phyloP scores from a whole-genome alignment of 2,888 invertebrate species.

The Hypomecis punctinalis region DNA sequence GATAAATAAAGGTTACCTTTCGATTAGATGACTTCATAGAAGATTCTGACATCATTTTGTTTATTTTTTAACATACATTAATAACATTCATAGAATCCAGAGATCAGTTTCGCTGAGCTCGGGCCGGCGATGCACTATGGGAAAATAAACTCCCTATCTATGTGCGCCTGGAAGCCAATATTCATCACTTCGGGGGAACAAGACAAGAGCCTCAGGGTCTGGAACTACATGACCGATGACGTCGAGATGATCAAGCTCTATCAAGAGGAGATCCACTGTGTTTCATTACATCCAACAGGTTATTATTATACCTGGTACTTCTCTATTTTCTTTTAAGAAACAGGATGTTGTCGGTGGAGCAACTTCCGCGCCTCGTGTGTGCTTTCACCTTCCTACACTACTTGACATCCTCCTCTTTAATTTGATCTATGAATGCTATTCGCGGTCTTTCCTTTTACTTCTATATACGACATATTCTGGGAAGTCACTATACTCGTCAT shows the following conservation, averaged over 20 bases:
- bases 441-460: no score
- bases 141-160: conserved; percentile 90
- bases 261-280: conserved; percentile 91
- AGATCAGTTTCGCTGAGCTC: conserved; percentile 87
- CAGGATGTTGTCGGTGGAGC: no score
- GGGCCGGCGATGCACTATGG: conserved; percentile 93
- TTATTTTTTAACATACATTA: neutral
- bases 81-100: conserved; percentile 74
- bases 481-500: no score
- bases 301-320: conserved; percentile 2
- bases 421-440: no score
- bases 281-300: conserved; percentile 89
- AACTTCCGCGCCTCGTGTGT: no score
- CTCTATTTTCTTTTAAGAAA: no score
- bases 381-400: no score
- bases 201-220: conserved; percentile 94
- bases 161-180: conserved; percentile 96
- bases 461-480: no score
- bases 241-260: conserved; percentile 93
- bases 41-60: neutral
- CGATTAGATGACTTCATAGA: neutral
- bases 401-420: no score
- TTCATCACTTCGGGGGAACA: conserved; percentile 92
- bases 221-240: conserved; percentile 95
- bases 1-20: no score